phyloP scores from a whole-genome alignment of 2,888 invertebrate genomes.

The Melieria crassipennis region DNA sequence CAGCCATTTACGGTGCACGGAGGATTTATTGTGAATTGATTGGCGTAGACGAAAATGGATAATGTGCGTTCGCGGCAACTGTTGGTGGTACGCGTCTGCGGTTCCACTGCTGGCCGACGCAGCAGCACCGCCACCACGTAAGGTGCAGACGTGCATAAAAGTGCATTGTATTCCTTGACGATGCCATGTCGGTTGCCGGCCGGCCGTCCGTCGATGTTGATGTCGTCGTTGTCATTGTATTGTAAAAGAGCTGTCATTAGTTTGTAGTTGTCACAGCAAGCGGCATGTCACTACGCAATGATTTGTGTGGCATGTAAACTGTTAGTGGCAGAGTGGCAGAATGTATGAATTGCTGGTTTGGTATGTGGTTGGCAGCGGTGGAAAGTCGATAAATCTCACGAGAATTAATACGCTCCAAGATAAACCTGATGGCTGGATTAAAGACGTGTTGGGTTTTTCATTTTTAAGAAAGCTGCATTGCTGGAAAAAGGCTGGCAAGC shows the following conservation, averaged over 20 bases:
- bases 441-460: too few relatives aligned
- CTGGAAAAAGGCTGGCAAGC: too few relatives aligned
- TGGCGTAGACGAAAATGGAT: constrained; percentile 27
- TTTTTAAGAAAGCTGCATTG: too few relatives aligned
- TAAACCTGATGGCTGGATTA: too few relatives aligned
- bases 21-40: constrained; percentile 36
- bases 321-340: too few relatives aligned
- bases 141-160: not conserved
- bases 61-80: constrained; percentile 6
- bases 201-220: not conserved
- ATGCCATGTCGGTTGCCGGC: not conserved
- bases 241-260: constrained; percentile 45
- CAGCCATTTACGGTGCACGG: constrained; percentile 32
- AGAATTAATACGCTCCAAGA: not conserved
- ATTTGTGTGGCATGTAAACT: constrained; percentile 51
- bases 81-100: not conserved
- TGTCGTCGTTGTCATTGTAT: constrained; percentile 16
- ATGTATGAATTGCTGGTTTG: not conserved
- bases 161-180: not conserved
- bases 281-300: constrained; percentile 52
- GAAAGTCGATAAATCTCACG: not conserved
- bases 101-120: not conserved
- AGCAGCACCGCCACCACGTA: not conserved
- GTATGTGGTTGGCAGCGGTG: not conserved
- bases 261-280: constrained; percentile 46